Evolutionary conservation across 2,888 invertebrate species (phyloP).

Genomic region (Platerodrilus igneus): DNA sequence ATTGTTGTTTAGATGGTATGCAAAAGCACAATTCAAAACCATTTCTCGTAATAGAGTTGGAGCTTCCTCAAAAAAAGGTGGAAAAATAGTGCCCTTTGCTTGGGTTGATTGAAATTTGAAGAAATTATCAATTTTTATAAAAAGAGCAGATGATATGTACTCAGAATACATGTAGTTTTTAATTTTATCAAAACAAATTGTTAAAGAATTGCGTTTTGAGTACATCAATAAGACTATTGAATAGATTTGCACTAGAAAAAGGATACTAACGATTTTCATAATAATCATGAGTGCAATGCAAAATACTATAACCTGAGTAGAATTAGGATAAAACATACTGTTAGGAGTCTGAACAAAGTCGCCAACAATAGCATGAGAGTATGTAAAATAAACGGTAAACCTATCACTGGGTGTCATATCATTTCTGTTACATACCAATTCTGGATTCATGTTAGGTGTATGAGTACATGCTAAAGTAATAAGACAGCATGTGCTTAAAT

Average conservation of each 20-base stretch:
- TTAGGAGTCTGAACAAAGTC: not conserved
- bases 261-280: not conserved
- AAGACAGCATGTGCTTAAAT: constrained; percentile 6
- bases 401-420: not conserved
- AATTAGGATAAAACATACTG: constrained; percentile 5
- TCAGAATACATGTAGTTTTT: not conserved
- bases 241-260: constrained; percentile 6
- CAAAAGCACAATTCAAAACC: constrained; percentile 29
- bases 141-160: constrained; percentile 6
- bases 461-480: constrained; percentile 8
- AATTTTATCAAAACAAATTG: not conserved
- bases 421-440: not conserved
- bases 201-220: not conserved
- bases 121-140: constrained; percentile 1
- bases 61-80: constrained; percentile 8
- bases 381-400: not conserved
- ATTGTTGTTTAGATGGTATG: constrained; percentile 28
- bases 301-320: not conserved
- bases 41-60: constrained; percentile 14
- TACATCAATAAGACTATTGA: constrained; percentile 9
- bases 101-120: constrained; percentile 10
- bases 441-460: constrained; percentile 4
- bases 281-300: constrained; percentile 5
- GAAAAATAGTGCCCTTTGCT: constrained; percentile 3
- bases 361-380: not conserved